Conservation (phyloP, 2,113 vertebrate species). For the Bostrychus sinensis region DNA sequence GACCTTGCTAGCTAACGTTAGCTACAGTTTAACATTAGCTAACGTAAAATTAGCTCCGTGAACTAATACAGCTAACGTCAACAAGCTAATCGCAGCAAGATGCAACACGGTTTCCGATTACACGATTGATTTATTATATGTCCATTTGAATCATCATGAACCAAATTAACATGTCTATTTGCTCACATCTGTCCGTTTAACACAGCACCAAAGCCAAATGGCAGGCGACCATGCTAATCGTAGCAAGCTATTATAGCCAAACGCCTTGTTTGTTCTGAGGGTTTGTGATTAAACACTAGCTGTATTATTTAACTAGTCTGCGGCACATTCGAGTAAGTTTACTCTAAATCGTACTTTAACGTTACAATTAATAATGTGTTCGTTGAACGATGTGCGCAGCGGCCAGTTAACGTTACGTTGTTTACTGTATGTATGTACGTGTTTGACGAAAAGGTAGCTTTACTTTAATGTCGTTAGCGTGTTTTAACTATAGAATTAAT, state of each 20-base stretch:
- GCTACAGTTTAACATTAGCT: conserved; percentile 38
- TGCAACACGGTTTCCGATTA: not conserved
- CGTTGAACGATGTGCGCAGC: too few relatives aligned
- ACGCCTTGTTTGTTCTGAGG: not conserved
- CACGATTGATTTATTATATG: not conserved
- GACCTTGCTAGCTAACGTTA: conserved; percentile 43
- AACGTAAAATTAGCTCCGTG: conserved; percentile 29
- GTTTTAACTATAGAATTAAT: not conserved
- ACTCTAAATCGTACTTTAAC: too few relatives aligned
- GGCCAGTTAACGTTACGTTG: not conserved
- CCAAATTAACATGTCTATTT: not conserved
- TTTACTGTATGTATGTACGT: not conserved
- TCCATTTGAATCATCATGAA: not conserved
- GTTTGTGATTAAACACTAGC: too few relatives aligned
- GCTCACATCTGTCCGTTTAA: not conserved
- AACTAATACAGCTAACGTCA: conserved; percentile 29
- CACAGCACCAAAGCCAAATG: not conserved
- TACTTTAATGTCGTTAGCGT: not conserved
- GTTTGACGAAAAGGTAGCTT: not conserved
- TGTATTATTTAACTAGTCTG: too few relatives aligned
- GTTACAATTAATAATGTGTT: too few relatives aligned
- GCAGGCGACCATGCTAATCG: not conserved
- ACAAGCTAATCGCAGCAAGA: conserved; percentile 37
- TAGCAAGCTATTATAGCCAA: not conserved
- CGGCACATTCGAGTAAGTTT: too few relatives aligned